Evolutionary conservation across 1,140 invertebrate species (phyloP), one percentile per base, ranked within the genome.

Genomic region (Laupala kohalensis): DNA sequence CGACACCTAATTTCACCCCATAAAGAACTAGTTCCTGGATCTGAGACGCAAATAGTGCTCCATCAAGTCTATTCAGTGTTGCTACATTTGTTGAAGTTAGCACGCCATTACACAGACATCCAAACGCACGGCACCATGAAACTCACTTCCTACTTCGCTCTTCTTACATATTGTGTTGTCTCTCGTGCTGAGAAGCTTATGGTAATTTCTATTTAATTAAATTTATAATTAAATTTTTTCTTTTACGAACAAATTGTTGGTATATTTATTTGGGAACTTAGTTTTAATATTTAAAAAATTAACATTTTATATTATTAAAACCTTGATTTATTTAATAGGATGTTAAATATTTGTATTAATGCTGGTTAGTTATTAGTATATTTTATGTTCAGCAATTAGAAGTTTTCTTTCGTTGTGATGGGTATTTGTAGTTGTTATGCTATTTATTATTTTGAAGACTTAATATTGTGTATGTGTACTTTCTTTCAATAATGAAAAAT

Each of bases 101-200:
- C 93, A 0, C 87, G 90, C 75, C 89, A 92, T 75, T 96, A 95
- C 79, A 92, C 90, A 1, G 91, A 94, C 79, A 91, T 91, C 76
- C 88, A 85, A 69, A 87, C 89, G 12, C 93, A 96, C 79, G 93
- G 94, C 65, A 93, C 93, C 6, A 91, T 91, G 79, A 96, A 96
- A 82, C 84, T 97, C 69, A 94, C 93, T 27, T 92, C 93, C 66
- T 96, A 95, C 80, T 96, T 96, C 81, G 90, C 92, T 67, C 86
- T 96, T 23, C 87, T 96, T 82, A 91, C 92, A 62, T 95, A 94
- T 78, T 96, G 93, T 81, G 89, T 95, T 74, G 86, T 96, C 74
- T 92, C 92, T 66, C 90, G 90, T 76, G 89, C 89, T 72, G 95
- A 97, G 82, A 97, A 96, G 82, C 83, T 95, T 68, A 93, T 96